Evolutionary conservation across 2,113 vertebrate species (phyloP).

Genomic region (Dasypus novemcinctus): DNA sequence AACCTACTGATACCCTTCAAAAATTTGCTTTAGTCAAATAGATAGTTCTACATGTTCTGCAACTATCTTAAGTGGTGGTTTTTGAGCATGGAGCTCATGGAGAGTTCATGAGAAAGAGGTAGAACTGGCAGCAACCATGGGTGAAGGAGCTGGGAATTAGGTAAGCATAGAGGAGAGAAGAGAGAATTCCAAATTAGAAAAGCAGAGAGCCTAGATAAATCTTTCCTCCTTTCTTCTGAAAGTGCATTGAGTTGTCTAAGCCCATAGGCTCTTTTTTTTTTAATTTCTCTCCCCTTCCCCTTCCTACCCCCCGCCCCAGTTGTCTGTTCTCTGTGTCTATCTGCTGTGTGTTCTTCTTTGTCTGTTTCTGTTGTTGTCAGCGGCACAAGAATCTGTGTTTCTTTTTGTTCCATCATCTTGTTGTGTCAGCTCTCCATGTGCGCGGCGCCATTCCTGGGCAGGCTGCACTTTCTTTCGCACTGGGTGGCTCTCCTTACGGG

Average conservation of each 20-base stretch:
- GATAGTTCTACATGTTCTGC: neutral
- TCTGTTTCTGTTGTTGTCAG: no score
- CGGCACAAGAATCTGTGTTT: no score
- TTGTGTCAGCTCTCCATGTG: no score
- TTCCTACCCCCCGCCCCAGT: no score
- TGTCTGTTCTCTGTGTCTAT: no score
- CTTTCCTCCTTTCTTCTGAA: neutral
- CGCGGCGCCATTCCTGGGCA: no score
- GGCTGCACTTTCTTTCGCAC: no score
- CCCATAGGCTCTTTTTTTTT: neutral
- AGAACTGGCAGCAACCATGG: neutral
- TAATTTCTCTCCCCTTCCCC: no score
- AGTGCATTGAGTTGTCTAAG: neutral
- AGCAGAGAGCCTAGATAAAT: neutral
- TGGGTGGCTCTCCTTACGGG: no score
- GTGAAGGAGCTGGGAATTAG: neutral
- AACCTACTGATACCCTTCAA: neutral
- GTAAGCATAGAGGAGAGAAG: neutral
- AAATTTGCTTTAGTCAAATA: neutral
- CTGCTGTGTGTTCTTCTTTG: no score
- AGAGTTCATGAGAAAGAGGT: neutral
- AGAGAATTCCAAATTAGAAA: neutral
- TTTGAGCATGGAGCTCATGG: neutral
- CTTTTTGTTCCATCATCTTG: no score
- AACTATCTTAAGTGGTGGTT: neutral